phyloP scores from a whole-genome alignment of 2,797 vertebrate species.

The Urocyon cinereoargenteus region DNA sequence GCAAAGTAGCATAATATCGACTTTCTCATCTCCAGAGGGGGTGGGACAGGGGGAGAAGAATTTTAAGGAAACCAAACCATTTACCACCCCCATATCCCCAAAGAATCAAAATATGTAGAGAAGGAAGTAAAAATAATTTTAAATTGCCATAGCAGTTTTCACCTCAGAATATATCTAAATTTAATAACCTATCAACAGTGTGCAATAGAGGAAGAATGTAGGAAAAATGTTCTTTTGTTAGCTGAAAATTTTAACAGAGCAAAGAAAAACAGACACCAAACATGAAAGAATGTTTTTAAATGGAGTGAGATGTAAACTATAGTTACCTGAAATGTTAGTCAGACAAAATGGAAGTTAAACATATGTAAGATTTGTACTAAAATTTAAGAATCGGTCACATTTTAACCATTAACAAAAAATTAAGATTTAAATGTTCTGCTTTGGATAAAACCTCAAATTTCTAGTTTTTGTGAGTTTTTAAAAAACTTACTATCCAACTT shows the following conservation, averaged over 20 bases:
- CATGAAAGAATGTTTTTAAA: conserved; percentile 55
- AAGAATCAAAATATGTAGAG: conserved; percentile 1
- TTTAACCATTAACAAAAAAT: conserved; percentile 55
- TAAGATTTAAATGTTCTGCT: conserved; percentile 56
- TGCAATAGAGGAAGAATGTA: conserved; percentile 47
- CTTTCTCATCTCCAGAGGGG: conserved; percentile 42
- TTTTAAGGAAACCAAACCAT: conserved; percentile 47
- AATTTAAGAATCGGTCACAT: conserved; percentile 54
- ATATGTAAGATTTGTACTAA: background rate
- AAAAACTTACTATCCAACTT: conserved; percentile 26
- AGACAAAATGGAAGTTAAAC: conserved; percentile 61
- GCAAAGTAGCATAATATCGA: conserved; percentile 69
- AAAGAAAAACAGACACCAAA: conserved; percentile 60
- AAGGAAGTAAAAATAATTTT: conserved; percentile 55
- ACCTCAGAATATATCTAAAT: conserved; percentile 43
- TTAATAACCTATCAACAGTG: conserved; percentile 26
- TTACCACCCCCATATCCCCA: background rate
- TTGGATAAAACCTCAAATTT: conserved; percentile 37
- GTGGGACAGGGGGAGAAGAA: background rate
- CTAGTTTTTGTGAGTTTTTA: conserved; percentile 12
- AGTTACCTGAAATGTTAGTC: conserved; percentile 61
- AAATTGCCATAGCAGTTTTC: conserved; percentile 60
- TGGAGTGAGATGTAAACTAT: conserved; percentile 14
- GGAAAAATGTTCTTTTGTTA: conserved; percentile 60
- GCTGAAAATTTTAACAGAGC: conserved; percentile 44